Evolutionary conservation across 1,140 invertebrate species (phyloP), one percentile per base, ranked within the genome.

Genomic region (Palaemon carinicauda): DNA sequence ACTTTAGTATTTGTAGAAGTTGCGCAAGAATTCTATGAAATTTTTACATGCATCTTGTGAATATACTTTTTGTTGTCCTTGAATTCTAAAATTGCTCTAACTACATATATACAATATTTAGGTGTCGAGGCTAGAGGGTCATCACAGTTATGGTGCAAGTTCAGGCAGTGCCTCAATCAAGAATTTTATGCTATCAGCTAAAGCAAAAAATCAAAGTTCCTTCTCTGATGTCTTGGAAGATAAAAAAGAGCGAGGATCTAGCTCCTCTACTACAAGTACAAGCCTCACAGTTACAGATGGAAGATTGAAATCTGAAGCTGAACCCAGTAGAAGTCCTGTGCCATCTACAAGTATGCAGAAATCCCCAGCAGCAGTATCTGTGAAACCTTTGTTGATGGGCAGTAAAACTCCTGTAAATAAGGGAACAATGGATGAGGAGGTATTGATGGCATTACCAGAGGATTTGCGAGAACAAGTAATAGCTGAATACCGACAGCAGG

Each of bases 381-480:
- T 17, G 17, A 21, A 78, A 56, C 5, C 50, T 33, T 21, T 24
- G 5, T 50, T 52, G 52, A 50, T 54, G 24, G 86, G 24, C 29
- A 78, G 53, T 17, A 85, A n/a, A 51, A 53, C 31, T 7, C 56
- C 73, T 15, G 50, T 29, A n/a, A 52, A 69, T 17, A 75, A 80
- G 69, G 52, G 52, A 24, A 78, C 56, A 21, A 53, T 89, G 24
- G 88, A 89, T 50, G 24, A 85, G 7, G 86, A 87, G 24, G 88
- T 89, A 10, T 60, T 89, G 24, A 41, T 74, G 29, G 85, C 88
- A 33, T 80, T 89, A 27, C 88, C 88, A 75, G 50, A 82, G 14
- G 86, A 87, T 21, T 73, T 89, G 41, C 69, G 86, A 54, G 77
- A 87, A 14, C 85, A 89, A 75, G 82, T 89, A 12, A 81, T 89